Percentiles rank a stretch among this genome's conserved stretches.
phyloP scores from a whole-genome alignment of 2,888 invertebrate genomes.

The Patella ulyssiponensis region DNA sequence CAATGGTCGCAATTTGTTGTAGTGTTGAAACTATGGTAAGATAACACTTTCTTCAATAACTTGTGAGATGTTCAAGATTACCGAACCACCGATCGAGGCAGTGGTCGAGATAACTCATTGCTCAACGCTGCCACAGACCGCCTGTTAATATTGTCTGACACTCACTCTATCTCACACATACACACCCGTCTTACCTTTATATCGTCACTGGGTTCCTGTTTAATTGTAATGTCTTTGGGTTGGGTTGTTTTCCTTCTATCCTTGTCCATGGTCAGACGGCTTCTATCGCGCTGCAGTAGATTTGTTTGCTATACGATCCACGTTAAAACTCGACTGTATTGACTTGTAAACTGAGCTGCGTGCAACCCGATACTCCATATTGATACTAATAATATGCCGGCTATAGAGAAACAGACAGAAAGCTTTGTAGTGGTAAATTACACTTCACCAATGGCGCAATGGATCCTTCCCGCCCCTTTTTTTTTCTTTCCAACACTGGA shows the following conservation, averaged over 20 bases:
- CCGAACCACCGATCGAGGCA: neutral
- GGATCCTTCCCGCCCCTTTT: slow-evolving; percentile 12
- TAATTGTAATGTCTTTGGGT: slow-evolving; percentile 19
- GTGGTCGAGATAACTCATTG: neutral
- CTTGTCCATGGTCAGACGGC: slow-evolving; percentile 12
- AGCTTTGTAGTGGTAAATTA: slow-evolving; percentile 33
- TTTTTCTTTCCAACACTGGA: neutral
- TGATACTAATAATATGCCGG: slow-evolving; percentile 46
- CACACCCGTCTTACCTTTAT: slow-evolving; percentile 26
- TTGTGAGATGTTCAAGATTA: too few species aligned
- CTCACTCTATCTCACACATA: too few species aligned
- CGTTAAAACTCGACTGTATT: slow-evolving; percentile 41
- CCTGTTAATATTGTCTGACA: too few species aligned
- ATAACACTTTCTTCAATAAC: too few species aligned
- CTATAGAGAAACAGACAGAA: slow-evolving; percentile 33
- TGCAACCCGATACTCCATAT: slow-evolving; percentile 41
- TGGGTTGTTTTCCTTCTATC: slow-evolving; percentile 1
- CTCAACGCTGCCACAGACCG: too few species aligned
- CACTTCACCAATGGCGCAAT: slow-evolving; percentile 26
- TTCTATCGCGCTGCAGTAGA: slow-evolving; percentile 15
- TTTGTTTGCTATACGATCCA: slow-evolving; percentile 36
- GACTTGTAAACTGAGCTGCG: slow-evolving; percentile 43
- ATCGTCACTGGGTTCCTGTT: slow-evolving; percentile 29
- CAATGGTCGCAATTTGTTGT: too few species aligned
- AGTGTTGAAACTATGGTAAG: too few species aligned